These are phyloP conservation scores for Agriopis marginaria DNA, from an alignment of 2,888 invertebrate species.

Conservation along the genomic window DNA sequence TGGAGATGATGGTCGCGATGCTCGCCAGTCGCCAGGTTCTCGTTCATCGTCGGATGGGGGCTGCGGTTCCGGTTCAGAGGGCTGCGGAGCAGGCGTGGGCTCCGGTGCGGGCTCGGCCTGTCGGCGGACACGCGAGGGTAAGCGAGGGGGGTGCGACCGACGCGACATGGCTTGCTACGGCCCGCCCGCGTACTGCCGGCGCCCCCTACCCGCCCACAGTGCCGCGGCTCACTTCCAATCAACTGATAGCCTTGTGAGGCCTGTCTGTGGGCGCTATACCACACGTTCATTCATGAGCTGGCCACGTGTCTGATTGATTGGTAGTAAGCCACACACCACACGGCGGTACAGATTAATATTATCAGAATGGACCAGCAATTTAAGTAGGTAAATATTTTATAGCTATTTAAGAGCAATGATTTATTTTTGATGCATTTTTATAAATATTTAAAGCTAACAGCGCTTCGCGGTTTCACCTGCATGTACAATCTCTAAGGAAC, in stretches of 20 bases:
- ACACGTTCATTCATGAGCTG: slow-evolving; percentile 64
- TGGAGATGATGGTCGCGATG: slow-evolving; percentile 76
- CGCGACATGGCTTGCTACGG: slow-evolving; percentile 77
- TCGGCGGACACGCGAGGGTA: slow-evolving; percentile 73
- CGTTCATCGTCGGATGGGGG: slow-evolving; percentile 83
- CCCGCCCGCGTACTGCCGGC: slow-evolving; percentile 72
- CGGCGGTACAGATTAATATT: not conserved
- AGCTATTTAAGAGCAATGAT: too few species aligned
- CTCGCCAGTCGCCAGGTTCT: slow-evolving; percentile 84
- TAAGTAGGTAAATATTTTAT: too few species aligned
- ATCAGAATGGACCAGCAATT: not conserved
- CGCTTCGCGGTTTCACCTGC: too few species aligned
- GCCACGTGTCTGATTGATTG: slow-evolving; percentile 67
- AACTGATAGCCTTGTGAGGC: slow-evolving; percentile 64
- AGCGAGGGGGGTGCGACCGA: slow-evolving; percentile 76
- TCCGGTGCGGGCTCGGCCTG: slow-evolving; percentile 80
- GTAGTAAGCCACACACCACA: slow-evolving; percentile 32
- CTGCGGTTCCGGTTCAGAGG: slow-evolving; percentile 71
- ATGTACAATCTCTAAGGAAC: too few species aligned
- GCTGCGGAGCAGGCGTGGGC: slow-evolving; percentile 69
- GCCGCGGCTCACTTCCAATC: slow-evolving; percentile 64
- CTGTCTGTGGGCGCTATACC: slow-evolving; percentile 44
- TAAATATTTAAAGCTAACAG: too few species aligned
- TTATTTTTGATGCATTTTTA: too few species aligned
- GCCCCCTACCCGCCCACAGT: slow-evolving; percentile 53